These are phyloP conservation scores for Hydrotaea diabolus DNA, from an alignment of 2,888 invertebrate species.

Conservation along the genomic window DNA sequence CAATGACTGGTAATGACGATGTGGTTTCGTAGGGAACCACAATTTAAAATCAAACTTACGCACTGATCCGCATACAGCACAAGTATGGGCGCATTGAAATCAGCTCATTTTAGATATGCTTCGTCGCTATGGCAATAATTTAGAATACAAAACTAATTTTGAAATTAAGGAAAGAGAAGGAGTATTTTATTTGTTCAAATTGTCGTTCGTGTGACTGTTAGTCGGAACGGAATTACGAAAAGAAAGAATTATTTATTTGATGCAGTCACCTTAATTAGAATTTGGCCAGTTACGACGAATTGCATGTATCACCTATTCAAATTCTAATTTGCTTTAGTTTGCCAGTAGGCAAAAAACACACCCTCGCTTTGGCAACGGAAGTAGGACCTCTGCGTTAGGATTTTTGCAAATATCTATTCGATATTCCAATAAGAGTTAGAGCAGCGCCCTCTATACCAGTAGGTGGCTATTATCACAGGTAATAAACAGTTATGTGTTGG, in stretches of 20 bases:
- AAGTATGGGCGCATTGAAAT: neutral
- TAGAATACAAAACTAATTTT: slow-evolving; percentile 55
- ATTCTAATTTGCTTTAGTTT: slow-evolving; percentile 43
- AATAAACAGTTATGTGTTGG: slow-evolving; percentile 54
- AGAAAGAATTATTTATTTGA: no score
- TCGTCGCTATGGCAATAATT: slow-evolving; percentile 50
- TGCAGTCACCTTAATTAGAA: no score
- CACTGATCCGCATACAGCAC: neutral
- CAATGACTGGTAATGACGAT: slow-evolving; percentile 15
- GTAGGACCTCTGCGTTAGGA: neutral
- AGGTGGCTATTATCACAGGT: neutral
- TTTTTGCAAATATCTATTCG: slow-evolving; percentile 6
- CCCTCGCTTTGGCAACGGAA: slow-evolving; percentile 27
- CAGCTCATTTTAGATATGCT: slow-evolving; percentile 8
- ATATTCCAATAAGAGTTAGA: slow-evolving; percentile 52
- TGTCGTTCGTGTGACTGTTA: neutral
- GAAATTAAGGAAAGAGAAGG: neutral
- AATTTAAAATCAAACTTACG: slow-evolving; percentile 25
- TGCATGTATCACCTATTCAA: slow-evolving; percentile 6
- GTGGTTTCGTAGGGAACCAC: slow-evolving; percentile 19
- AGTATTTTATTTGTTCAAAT: neutral
- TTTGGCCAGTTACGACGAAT: neutral
- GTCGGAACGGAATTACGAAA: no score
- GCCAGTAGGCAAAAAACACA: slow-evolving; percentile 20
- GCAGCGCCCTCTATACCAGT: slow-evolving; percentile 62